phyloP scores from a whole-genome alignment of 2,113 vertebrate species.

The Pachycephala philippinensis region DNA sequence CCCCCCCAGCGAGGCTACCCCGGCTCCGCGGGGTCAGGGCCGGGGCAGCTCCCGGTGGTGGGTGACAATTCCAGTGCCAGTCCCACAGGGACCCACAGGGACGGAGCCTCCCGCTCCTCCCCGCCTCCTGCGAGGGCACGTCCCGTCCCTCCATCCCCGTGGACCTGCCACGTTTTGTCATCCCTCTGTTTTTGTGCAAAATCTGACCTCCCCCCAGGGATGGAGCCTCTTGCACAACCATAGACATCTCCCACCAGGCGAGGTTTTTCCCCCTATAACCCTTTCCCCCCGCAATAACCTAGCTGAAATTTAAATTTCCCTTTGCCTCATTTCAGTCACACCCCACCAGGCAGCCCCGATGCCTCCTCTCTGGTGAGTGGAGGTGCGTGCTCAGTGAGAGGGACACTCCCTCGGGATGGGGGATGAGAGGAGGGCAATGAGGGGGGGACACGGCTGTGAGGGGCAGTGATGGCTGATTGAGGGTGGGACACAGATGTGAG shows the following conservation, averaged over 20 bases:
- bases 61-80: neutral
- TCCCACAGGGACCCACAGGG: neutral
- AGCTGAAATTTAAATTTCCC: neutral
- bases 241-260: neutral
- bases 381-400: neutral
- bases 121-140: rapidly evolving
- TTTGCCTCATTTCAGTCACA: neutral
- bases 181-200: neutral
- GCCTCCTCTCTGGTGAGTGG: neutral
- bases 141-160: rapidly evolving
- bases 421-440: neutral
- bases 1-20: rapidly evolving
- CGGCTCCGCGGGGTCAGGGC: rapidly evolving
- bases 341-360: neutral
- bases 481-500: neutral
- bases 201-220: rapidly evolving
- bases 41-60: neutral
- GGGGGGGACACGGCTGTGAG: neutral
- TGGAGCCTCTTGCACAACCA: neutral
- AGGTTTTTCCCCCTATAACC: neutral
- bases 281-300: neutral
- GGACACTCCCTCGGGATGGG: neutral
- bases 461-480: neutral
- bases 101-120: neutral
- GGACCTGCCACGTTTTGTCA: neutral